These are phyloP conservation scores for Didymodactylos carnosus DNA, from an alignment of 2,888 invertebrate genomes.

Conservation along the genomic window DNA sequence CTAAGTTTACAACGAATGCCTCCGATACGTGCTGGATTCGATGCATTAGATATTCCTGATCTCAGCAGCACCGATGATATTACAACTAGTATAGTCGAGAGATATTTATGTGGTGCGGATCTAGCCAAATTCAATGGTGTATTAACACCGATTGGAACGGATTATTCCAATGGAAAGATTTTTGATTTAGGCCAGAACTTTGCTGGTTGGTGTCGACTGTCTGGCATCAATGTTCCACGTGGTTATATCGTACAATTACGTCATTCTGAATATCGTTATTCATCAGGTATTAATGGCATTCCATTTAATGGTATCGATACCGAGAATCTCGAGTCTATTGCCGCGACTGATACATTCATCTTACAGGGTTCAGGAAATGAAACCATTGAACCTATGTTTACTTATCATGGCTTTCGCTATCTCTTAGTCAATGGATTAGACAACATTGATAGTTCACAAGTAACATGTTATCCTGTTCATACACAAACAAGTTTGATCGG, in stretches of 20 bases:
- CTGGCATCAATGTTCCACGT: neutral
- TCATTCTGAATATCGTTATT: neutral
- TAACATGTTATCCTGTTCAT: neutral
- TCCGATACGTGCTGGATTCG: neutral
- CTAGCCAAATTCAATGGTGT: neutral
- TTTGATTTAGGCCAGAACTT: neutral
- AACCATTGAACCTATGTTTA: neutral
- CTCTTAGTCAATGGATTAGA: neutral
- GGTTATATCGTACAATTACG: neutral
- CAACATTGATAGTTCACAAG: neutral
- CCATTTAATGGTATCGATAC: neutral
- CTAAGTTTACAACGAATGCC: neutral
- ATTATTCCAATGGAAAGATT: neutral
- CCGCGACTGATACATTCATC: neutral
- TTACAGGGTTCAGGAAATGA: neutral
- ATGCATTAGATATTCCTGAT: neutral
- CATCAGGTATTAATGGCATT: neutral
- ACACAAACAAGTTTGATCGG: neutral
- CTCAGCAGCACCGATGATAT: neutral
- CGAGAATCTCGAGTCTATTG: neutral
- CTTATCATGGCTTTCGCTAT: neutral
- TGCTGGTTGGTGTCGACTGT: neutral
- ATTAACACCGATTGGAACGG: no score
- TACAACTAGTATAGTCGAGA: neutral
- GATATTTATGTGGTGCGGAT: neutral